phyloP scores from a whole-genome alignment of 2,113 vertebrate species.

The Ammospiza nelsoni region DNA sequence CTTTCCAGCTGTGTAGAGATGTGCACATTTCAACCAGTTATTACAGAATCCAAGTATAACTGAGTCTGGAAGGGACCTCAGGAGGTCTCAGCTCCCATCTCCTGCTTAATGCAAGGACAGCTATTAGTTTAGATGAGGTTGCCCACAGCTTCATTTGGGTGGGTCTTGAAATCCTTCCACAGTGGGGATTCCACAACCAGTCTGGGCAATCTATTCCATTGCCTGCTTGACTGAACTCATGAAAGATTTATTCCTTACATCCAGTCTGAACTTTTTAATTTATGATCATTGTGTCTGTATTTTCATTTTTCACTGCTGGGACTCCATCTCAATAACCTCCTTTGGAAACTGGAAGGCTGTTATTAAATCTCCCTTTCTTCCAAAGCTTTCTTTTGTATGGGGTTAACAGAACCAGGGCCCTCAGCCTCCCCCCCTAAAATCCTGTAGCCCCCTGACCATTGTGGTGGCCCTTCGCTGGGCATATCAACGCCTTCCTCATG shows the following conservation, averaged over 20 bases:
- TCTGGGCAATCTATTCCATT: neutral
- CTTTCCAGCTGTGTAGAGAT: neutral
- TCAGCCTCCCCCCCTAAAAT: neutral
- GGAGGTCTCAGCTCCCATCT: neutral
- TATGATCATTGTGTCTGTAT: neutral
- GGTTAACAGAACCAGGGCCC: neutral
- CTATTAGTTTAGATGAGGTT: neutral
- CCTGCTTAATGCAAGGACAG: neutral
- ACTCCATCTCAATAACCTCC: neutral
- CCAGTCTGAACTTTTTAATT: neutral
- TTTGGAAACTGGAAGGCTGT: neutral
- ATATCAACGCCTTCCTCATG: neutral
- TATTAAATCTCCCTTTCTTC: neutral
- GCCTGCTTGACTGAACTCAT: neutral
- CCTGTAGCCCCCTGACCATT: neutral
- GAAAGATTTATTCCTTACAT: neutral
- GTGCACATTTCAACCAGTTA: neutral
- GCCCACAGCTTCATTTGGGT: neutral
- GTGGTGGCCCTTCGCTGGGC: rapidly evolving
- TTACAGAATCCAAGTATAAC: neutral
- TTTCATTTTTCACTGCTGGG: neutral
- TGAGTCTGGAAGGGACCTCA: neutral
- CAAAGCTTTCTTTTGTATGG: neutral
- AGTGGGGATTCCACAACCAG: neutral
- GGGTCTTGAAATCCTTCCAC: neutral